Conservation (phyloP, 2,797 vertebrate species). For the Vireo griseus region DNA sequence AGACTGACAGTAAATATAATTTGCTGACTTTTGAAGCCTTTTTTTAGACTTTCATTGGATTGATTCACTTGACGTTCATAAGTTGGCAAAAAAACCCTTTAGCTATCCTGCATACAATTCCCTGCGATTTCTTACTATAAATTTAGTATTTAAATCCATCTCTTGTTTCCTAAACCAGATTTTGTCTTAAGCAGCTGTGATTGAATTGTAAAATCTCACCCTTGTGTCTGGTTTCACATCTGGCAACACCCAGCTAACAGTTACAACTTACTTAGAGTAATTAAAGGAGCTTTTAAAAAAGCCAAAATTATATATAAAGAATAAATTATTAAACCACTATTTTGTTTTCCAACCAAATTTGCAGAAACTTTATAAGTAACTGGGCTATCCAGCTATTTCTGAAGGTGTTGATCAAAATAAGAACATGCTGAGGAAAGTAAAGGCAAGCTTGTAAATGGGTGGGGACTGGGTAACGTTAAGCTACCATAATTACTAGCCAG, state of each 20-base stretch:
- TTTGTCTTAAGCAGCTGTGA: slow-evolving; percentile 70
- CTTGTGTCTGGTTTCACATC: slow-evolving; percentile 78
- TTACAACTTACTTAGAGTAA: slow-evolving; percentile 69
- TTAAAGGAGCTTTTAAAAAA: slow-evolving; percentile 62
- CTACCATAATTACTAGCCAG: slow-evolving; percentile 70
- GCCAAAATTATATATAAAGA: slow-evolving; percentile 33
- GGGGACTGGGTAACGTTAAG: slow-evolving; percentile 57
- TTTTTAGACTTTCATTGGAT: slow-evolving; percentile 5
- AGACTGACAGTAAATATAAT: background rate
- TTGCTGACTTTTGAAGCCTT: background rate
- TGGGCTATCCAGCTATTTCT: slow-evolving; percentile 28
- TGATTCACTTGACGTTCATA: slow-evolving; percentile 23
- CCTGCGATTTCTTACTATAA: slow-evolving; percentile 64
- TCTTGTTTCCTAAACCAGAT: slow-evolving; percentile 66
- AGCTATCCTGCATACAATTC: slow-evolving; percentile 44
- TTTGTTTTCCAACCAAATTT: slow-evolving; percentile 41
- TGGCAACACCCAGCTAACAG: slow-evolving; percentile 74
- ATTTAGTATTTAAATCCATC: slow-evolving; percentile 66
- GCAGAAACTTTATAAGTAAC: slow-evolving; percentile 44
- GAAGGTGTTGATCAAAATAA: slow-evolving; percentile 71
- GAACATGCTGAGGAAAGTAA: slow-evolving; percentile 47
- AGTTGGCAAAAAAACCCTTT: slow-evolving; percentile 35
- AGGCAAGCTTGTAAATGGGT: slow-evolving; percentile 61
- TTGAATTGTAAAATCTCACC: slow-evolving; percentile 77
- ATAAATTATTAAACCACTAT: slow-evolving; percentile 51